These are phyloP conservation scores for Quadroppia sp. DNA, from an alignment of 2,888 invertebrate species.

Conservation along the genomic window DNA sequence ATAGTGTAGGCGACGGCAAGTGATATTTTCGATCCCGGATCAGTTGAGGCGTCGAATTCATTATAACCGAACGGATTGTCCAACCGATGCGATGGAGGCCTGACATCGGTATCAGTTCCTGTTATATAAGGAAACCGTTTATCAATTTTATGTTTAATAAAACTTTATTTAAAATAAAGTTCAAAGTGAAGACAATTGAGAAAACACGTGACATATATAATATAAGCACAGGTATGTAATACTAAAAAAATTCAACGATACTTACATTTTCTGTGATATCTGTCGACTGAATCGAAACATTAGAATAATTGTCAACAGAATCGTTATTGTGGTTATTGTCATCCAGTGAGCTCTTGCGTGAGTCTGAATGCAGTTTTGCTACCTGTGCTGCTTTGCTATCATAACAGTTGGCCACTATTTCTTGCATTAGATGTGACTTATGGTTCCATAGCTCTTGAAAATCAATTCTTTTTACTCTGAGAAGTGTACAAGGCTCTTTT, in stretches of 20 bases:
- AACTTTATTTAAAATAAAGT: too few relatives aligned
- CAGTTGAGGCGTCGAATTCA: constrained; percentile 61
- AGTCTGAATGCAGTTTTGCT: not conserved
- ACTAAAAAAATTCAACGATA: too few relatives aligned
- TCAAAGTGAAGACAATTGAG: too few relatives aligned
- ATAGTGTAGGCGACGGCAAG: constrained; percentile 52
- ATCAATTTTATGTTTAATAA: not conserved
- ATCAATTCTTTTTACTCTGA: constrained; percentile 70
- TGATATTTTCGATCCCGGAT: constrained; percentile 58
- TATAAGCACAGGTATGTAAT: too few relatives aligned
- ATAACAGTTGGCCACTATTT: constrained; percentile 57
- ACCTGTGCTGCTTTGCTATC: constrained; percentile 21
- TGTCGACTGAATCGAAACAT: not conserved
- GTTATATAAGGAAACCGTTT: not conserved
- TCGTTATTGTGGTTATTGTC: constrained; percentile 10
- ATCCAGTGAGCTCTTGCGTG: not conserved
- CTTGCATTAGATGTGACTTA: constrained; percentile 72
- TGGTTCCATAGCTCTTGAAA: constrained; percentile 63
- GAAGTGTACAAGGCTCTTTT: constrained; percentile 67
- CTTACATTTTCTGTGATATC: not conserved
- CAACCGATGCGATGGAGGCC: constrained; percentile 64
- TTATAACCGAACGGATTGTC: constrained; percentile 64
- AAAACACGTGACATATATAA: too few relatives aligned
- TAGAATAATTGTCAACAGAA: constrained; percentile 3
- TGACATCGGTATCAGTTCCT: constrained; percentile 54